Percentiles rank a stretch among this genome's conserved stretches.
These are phyloP conservation scores for Drosophila rellima DNA, from an alignment of 2,888 invertebrate genomes.

Conservation along the genomic window DNA sequence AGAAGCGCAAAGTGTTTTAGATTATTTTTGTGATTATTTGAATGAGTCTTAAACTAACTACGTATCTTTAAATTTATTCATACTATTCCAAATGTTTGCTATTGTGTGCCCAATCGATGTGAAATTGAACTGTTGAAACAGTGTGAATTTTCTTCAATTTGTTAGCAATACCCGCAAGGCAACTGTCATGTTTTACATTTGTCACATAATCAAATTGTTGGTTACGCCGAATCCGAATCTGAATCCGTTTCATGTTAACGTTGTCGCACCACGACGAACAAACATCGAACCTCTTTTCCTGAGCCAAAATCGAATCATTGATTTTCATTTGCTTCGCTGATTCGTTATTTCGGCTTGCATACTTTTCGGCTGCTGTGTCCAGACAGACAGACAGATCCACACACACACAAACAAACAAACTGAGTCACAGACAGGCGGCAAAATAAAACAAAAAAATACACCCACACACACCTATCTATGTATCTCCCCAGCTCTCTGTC, in stretches of 20 bases:
- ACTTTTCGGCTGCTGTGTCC: conserved; percentile 60
- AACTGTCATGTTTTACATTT: conserved; percentile 61
- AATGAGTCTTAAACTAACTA: not conserved
- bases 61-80: not conserved
- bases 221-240: conserved; percentile 33
- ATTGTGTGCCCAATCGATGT: not conserved
- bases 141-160: conserved; percentile 14
- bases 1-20: not conserved
- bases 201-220: conserved; percentile 61
- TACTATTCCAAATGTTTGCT: not conserved
- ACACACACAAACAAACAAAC: conserved; percentile 35
- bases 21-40: not conserved
- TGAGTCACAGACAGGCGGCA: conserved; percentile 26
- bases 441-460: conserved; percentile 19
- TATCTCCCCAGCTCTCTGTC: conserved; percentile 32
- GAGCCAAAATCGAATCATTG: conserved; percentile 70
- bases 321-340: conserved; percentile 64
- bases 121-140: not conserved
- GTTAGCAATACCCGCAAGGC: conserved; percentile 37
- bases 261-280: not conserved
- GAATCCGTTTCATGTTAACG: conserved; percentile 30
- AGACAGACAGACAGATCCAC: conserved; percentile 38
- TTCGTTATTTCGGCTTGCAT: conserved; percentile 36
- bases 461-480: conserved; percentile 16
- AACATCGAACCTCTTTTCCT: conserved; percentile 21